phyloP scores from a whole-genome alignment of 92 coral and sea anemone species.

The Pocillopora grandis region DNA sequence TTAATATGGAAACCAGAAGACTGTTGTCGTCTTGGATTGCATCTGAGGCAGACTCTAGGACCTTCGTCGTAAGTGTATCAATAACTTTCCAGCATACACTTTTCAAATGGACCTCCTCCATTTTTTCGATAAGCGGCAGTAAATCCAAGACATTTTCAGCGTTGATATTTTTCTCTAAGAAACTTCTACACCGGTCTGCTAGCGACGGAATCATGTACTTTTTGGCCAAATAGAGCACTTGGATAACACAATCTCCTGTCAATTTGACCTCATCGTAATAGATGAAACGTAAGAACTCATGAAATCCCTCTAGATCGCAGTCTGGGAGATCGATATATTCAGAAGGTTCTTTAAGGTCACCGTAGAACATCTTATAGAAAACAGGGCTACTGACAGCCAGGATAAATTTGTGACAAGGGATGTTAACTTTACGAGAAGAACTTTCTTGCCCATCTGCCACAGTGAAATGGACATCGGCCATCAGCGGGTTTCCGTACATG shows the following conservation, averaged over 20 bases:
- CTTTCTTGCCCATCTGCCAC: not conserved
- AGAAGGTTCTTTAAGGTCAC: conserved; percentile 35
- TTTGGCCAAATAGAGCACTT: conserved; percentile 56
- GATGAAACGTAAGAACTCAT: conserved; percentile 42
- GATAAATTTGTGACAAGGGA: conserved; percentile 52
- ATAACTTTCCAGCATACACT: conserved; percentile 6
- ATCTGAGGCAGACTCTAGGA: not conserved
- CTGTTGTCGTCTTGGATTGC: not conserved
- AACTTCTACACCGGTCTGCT: conserved; percentile 25
- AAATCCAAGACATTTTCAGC: conserved; percentile 49
- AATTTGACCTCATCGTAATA: conserved; percentile 43
- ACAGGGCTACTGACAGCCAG: conserved; percentile 59
- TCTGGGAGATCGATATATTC: conserved; percentile 14
- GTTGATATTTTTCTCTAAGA: conserved; percentile 35
- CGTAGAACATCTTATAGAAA: conserved; percentile 58
- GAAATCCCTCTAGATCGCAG: conserved; percentile 18
- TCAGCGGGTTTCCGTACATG: conserved; percentile 14
- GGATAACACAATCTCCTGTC: conserved; percentile 44
- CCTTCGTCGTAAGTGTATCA: not conserved
- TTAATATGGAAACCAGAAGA: not conserved
- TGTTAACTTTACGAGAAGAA: not conserved
- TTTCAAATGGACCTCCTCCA: conserved; percentile 24
- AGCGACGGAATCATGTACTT: conserved; percentile 50
- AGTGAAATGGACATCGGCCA: conserved; percentile 16
- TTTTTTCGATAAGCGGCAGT: not conserved